Evolutionary conservation across 2,888 invertebrate species (phyloP), one percentile per base, ranked within the genome.

Genomic region (Panopea generosa): DNA sequence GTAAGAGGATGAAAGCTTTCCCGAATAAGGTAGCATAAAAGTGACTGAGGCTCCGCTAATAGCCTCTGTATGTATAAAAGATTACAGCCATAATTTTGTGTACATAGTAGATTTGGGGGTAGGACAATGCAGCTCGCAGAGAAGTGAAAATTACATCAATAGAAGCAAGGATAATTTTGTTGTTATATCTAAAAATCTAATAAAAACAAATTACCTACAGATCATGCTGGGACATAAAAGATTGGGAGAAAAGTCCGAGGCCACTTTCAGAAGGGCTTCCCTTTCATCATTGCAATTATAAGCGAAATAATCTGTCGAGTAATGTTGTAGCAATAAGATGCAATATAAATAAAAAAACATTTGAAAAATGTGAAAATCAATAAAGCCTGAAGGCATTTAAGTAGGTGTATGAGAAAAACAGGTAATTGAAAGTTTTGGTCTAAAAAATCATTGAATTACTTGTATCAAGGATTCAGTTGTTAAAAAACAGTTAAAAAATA

Each of bases 161-260:
- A 20, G 9, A 45, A 20, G 9, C 52, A 29, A 16, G 50, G 50
- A 59, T 40, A 65, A 59, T 27, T 33, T 56, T 70, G 61, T 76
- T 76, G 60, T 61, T 67, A 45, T 69, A 66, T 27, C 60, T 20
- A 43, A 71, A 76, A 61, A 55, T 26, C 66, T 49, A 70, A 66
- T 67, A 27, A 71, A 70, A 76, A 76, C 70, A 76, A 66, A 70
- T 66, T 70, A 76, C 62, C 65, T 50, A 45, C 61, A 61, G 47
- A 29, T 22, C 50, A 16, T 66, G 56, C 66, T 61, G 40, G 40
- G 49, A 18, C 14, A 61, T 56, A 71, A 67, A 55, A 50, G 27
- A 18, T 7, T 43, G n/a, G 45, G 53, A 53, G 63, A 63, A 45
- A 43, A 53, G 18, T n/a, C 3, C 45, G 9, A 45, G 16, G 45